Percentiles rank a stretch among this genome's conserved stretches.
These are phyloP conservation scores for Phthorimaea operculella DNA, from an alignment of 1,140 invertebrate species.

Conservation along the genomic window DNA sequence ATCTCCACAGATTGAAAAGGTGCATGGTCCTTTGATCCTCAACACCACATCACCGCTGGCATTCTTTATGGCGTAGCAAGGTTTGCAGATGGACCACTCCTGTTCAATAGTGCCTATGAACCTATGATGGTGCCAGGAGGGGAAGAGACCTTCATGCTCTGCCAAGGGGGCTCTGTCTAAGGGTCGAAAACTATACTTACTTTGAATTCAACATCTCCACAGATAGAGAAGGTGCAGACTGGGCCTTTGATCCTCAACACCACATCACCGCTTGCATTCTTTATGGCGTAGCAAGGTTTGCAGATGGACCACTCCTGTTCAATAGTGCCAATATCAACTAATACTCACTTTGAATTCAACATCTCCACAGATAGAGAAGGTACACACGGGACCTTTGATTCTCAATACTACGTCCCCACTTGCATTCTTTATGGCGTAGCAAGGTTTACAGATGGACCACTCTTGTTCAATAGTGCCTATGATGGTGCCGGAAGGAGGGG, in stretches of 20 bases:
- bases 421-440: conserved; percentile 82
- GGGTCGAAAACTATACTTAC: no score
- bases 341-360: conserved; percentile 74
- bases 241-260: no score
- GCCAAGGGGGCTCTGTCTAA: no score
- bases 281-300: no score
- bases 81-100: conserved; percentile 84
- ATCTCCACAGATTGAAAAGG: conserved; percentile 83
- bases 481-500: conserved; percentile 75
- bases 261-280: no score
- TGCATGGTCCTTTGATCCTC: conserved; percentile 87
- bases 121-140: conserved; percentile 77
- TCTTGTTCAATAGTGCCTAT: no score
- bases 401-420: conserved; percentile 79
- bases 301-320: no score
- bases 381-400: conserved; percentile 88
- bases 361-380: conserved; percentile 83
- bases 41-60: conserved; percentile 80
- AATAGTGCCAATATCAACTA: no score
- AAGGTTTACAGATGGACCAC: no score
- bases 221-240: no score
- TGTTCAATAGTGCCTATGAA: conserved; percentile 87
- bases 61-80: conserved; percentile 84
- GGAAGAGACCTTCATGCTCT: conserved; percentile 81
- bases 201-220: no score